Evolutionary conservation across 2,113 vertebrate genomes (phyloP), one percentile per base, ranked within the genome.

Genomic region (Elephas maximus): DNA sequence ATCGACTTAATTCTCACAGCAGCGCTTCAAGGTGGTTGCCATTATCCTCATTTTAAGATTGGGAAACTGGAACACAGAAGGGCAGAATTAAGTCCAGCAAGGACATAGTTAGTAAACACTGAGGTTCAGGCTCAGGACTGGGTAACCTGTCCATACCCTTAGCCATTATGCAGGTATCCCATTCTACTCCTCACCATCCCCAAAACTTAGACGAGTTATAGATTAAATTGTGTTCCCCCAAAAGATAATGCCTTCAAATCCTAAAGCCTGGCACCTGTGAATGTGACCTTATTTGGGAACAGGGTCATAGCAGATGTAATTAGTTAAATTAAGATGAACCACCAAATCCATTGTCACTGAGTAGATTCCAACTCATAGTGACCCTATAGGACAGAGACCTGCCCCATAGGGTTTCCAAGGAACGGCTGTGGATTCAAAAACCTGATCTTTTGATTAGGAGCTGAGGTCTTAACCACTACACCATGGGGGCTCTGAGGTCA

Each of bases 161-260:
- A 21, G 2, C 15, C 7, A 2, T 33, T 4, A 2, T 2, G 4
- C 17, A 65, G 12, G 53, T 6, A 14, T 1, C 8, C 45, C 33
- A 33, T 63, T 44, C 9, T 30, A 41, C 10, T n/a, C 7, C 14
- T 11, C 15, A 20, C 45, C 2, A 2, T 53, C 80, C 63, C 10
- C 71, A 69, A 74, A 41, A 60, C 33, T 7, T 17, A 90, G 74
- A 69, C 30, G 67, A 69, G 30, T 33, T 11, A 1, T 0, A 5
- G 48, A 10, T 15, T 33, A 1, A 48, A n/a, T 83, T 79, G 45
- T 73, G 6, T 14, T 1, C 30, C 3, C 30, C 67, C 57, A 41
- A 81, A 23, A 17, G 62, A 24, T 15, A 30, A 20, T 37, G 23
- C 60, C 12, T 33, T 69, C 30, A 69, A 24, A 69, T 0, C 67